A percentile compares a stretch with the other conserved stretches of the same genome.
These are phyloP conservation scores for Oryzias curvinotus DNA, from an alignment of 2,113 vertebrate species.

Conservation along the genomic window DNA sequence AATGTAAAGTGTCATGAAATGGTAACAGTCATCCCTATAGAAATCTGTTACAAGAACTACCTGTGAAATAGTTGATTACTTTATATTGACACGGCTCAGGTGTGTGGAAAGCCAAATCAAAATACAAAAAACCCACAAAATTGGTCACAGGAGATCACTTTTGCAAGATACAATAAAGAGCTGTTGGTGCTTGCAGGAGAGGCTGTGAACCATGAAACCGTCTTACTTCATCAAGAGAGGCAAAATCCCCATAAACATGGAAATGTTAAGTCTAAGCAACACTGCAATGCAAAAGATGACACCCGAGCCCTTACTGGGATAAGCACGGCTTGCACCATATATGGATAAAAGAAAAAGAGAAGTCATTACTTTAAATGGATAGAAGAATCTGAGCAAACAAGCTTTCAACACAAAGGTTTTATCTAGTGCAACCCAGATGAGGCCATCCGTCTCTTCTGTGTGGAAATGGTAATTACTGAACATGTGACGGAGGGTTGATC, in stretches of 20 bases:
- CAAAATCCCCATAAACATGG: constrained; percentile 14
- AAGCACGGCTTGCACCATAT: not conserved
- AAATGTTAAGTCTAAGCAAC: constrained; percentile 6
- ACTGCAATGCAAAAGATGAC: not conserved
- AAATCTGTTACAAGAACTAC: too few relatives aligned
- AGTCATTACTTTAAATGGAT: not conserved
- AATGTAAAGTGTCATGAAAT: too few relatives aligned
- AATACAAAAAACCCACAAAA: too few relatives aligned
- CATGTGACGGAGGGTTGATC: not conserved
- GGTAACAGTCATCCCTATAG: too few relatives aligned
- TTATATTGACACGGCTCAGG: too few relatives aligned
- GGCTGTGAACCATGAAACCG: constrained; percentile 6
- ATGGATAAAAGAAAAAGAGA: not conserved
- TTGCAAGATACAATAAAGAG: constrained; percentile 9
- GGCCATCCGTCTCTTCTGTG: not conserved
- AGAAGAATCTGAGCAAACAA: not conserved
- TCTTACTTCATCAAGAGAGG: constrained; percentile 1
- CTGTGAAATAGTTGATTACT: too few relatives aligned
- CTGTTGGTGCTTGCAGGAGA: constrained; percentile 44
- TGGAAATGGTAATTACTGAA: not conserved
- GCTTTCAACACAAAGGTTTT: not conserved
- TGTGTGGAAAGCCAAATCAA: too few relatives aligned
- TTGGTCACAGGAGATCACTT: not conserved
- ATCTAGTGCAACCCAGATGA: too few relatives aligned
- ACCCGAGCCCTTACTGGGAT: not conserved